A percentile compares a stretch with the other conserved stretches of the same genome.
These are phyloP conservation scores for Drosophila erecta DNA, from an alignment of 1,140 invertebrate genomes.

Conservation along the genomic window DNA sequence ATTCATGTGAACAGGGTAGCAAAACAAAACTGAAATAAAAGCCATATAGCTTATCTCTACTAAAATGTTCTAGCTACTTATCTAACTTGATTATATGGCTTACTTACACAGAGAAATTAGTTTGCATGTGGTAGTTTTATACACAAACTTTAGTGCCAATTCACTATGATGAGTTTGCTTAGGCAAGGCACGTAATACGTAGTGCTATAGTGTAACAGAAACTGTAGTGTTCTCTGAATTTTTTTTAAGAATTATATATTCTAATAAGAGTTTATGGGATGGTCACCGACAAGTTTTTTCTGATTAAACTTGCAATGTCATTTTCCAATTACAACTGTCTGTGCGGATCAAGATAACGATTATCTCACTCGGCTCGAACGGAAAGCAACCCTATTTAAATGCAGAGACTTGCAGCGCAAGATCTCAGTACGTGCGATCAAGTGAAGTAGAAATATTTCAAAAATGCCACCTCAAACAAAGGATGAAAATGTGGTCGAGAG, in stretches of 20 bases:
- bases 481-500: constrained; percentile 2
- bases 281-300: background rate
- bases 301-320: background rate
- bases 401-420: background rate
- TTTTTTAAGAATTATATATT: background rate
- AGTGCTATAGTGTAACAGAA: no score
- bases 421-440: background rate
- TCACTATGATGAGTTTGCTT: no score
- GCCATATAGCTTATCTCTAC: background rate
- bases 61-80: background rate
- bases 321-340: background rate
- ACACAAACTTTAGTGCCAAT: no score
- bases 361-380: background rate
- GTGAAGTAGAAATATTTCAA: background rate
- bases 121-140: no score
- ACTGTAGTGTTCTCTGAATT: no score
- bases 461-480: constrained; percentile 46
- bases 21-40: constrained; percentile 4
- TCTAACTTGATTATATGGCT: no score
- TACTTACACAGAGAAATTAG: no score
- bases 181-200: no score
- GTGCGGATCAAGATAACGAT: constrained; percentile 1
- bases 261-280: background rate
- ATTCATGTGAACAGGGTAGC: background rate
- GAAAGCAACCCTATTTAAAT: constrained; percentile 12